Evolutionary conservation across 2,113 vertebrate genomes (phyloP).

Genomic region (Anarhynchus alexandrinus): DNA sequence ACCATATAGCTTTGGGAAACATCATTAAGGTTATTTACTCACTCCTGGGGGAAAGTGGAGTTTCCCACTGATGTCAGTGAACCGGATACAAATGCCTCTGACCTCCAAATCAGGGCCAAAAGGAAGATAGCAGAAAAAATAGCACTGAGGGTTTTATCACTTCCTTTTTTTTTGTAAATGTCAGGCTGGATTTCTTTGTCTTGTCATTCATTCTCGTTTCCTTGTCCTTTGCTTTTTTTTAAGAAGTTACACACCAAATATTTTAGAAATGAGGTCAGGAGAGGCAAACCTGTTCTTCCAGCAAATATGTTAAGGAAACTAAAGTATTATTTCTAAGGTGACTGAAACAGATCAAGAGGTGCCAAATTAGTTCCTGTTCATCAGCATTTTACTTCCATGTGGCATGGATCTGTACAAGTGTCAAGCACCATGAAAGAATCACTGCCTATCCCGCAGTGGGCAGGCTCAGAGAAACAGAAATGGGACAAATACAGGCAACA

Average conservation of each 20-base stretch:
- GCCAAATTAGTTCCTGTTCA: background rate
- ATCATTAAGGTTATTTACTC: background rate
- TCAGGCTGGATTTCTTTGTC: background rate
- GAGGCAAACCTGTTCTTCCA: background rate
- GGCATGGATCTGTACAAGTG: background rate
- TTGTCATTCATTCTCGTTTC: conserved; percentile 13
- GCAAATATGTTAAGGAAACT: background rate
- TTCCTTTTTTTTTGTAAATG: background rate
- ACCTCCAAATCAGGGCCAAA: background rate
- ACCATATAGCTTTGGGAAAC: background rate
- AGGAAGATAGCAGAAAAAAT: background rate
- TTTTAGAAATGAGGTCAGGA: background rate
- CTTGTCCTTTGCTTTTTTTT: background rate
- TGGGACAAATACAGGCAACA: background rate
- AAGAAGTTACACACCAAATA: background rate
- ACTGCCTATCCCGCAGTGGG: background rate
- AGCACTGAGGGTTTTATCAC: background rate
- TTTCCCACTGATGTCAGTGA: background rate
- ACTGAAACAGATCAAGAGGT: background rate
- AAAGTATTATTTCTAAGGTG: background rate
- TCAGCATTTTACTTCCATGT: background rate
- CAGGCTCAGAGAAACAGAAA: background rate
- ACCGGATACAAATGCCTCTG: background rate
- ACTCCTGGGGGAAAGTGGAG: background rate
- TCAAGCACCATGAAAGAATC: background rate